Evolutionary conservation across 2,888 invertebrate genomes (phyloP), one percentile per base, ranked within the genome.

Genomic region (Tridacna gigas): DNA sequence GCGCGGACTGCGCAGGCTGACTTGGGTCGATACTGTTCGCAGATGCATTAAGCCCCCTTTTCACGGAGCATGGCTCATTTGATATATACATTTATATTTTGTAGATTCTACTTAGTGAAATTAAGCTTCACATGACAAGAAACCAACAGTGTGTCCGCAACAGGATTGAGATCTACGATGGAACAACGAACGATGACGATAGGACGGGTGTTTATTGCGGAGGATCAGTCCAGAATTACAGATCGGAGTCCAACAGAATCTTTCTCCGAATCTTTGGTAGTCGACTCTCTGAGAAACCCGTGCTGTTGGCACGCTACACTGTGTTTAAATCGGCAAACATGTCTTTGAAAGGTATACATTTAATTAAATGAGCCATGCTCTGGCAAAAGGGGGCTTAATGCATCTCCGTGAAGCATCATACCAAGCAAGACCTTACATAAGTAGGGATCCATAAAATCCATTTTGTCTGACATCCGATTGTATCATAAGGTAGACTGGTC

Each of bases 101-200:
- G 7, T 79, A 91, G 91, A 86, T 91, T 15, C 63, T 81, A 4
- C 65, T 91, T 13, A 82, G 82, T 22, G 85, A 86, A 5, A 79
- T 88, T 15, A 77, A 79, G 37, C 63, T 85, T 12, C 82, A 84
- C 60, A 85, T 89, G 81, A 51, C 85, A 7, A 82, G 81, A 1
- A 84, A 89, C 45, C 86, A 82, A 45, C 88, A 80, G 22, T 94
- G 94, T 82, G 88, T 88, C 13, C 77, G 89, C 45, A 94, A 92
- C 86, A 89, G 90, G 81, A 88, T 94, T 20, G 92, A 92, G 74
- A 77, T 94, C 18, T 94, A 93, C 79, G 93, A 93, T 65, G 89
- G 90, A 3, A 91, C 92, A 5, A 93, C 93, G 0, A 86, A 91
- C 5, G 86, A 88, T 71, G 83, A 84, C 2, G 88, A 90, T 79